phyloP scores from a whole-genome alignment of 2,888 invertebrate genomes.

The Hydropsyche betteni region DNA sequence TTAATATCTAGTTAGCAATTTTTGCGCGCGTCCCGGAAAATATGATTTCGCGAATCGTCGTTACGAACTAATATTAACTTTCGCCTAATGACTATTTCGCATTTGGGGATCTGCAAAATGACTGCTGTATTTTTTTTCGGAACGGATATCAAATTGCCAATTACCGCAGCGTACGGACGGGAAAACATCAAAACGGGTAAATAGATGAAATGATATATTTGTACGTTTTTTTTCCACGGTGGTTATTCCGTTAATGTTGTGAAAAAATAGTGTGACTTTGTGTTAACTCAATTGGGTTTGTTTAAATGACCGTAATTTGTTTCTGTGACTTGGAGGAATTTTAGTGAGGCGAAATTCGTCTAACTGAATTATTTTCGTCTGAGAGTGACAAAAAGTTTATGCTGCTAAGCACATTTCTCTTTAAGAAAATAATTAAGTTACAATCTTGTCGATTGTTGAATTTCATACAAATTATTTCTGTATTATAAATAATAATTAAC shows the following conservation, averaged over 20 bases:
- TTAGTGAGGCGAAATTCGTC: neutral
- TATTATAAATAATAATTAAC: too few relatives aligned
- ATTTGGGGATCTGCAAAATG: too few relatives aligned
- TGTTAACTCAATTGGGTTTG: neutral
- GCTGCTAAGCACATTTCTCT: neutral
- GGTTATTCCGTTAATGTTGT: too few relatives aligned
- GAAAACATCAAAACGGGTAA: too few relatives aligned
- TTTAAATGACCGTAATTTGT: slow-evolving; percentile 26
- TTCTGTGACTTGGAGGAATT: neutral
- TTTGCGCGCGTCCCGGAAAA: slow-evolving; percentile 16
- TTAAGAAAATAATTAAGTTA: too few relatives aligned
- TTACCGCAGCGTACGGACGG: neutral
- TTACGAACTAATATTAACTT: slow-evolving; percentile 21
- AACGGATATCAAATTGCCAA: slow-evolving; percentile 5
- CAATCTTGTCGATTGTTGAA: too few relatives aligned
- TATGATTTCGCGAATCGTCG: slow-evolving; percentile 16
- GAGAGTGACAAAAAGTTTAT: neutral
- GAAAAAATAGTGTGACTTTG: too few relatives aligned
- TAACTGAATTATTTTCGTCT: slow-evolving; percentile 16
- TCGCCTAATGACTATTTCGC: slow-evolving; percentile 6
- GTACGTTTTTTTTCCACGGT: too few relatives aligned
- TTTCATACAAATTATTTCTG: too few relatives aligned
- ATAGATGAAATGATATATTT: too few relatives aligned
- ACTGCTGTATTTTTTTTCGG: slow-evolving; percentile 7
- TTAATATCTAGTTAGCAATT: slow-evolving; percentile 27